A percentile compares a stretch with the other conserved stretches of the same genome.
Evolutionary conservation across 2,797 vertebrate species (phyloP).

Genomic region (Stomatorhinus walkeri): DNA sequence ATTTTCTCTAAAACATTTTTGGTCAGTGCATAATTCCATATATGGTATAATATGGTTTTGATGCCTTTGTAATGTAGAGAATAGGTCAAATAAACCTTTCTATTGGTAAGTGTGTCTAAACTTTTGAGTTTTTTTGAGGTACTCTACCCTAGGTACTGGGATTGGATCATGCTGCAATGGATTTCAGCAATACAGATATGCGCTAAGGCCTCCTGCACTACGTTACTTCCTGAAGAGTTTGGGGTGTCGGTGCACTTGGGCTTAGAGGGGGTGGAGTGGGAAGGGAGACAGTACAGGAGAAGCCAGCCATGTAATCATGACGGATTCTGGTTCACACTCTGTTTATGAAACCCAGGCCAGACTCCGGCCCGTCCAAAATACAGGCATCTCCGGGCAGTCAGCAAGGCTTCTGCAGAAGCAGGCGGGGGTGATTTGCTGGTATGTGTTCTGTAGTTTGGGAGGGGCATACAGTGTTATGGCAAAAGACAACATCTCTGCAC

Average conservation of each 20-base stretch:
- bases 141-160: too few relatives aligned
- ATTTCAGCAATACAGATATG: neutral
- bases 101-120: neutral
- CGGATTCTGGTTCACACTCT: neutral
- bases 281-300: neutral
- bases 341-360: neutral
- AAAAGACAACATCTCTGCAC: neutral
- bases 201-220: neutral
- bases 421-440: neutral
- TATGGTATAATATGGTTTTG: neutral
- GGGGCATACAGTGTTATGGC: neutral
- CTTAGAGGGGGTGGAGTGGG: neutral
- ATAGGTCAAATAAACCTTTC: neutral
- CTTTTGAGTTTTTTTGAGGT: neutral
- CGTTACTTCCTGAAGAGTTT: neutral
- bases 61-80: neutral
- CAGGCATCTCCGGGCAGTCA: neutral
- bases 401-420: neutral
- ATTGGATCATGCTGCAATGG: neutral
- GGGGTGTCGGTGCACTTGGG: neutral
- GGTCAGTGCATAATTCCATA: neutral
- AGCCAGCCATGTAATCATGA: neutral
- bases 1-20: neutral
- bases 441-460: neutral
- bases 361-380: neutral